Percentiles rank a stretch among this genome's conserved stretches.
Conservation (phyloP, 2,888 invertebrate genomes). For the Philopedon plagiatum region DNA sequence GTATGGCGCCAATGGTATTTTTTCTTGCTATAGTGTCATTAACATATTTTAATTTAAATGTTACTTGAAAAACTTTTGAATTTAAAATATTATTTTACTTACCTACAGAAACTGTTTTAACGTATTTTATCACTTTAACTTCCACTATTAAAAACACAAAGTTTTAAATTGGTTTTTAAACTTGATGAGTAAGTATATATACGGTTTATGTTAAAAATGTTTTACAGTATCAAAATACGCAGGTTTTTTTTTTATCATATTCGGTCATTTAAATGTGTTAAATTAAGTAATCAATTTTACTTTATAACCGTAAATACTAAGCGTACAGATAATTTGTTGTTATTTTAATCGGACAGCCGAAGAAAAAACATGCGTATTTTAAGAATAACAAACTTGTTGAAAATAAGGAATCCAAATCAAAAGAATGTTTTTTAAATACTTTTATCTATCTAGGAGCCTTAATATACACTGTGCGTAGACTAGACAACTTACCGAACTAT, state of each 20-base stretch:
- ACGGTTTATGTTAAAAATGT: not conserved
- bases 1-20: slow-evolving; percentile 3
- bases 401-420: slow-evolving; percentile 40
- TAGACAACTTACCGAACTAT: too few relatives aligned
- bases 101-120: not conserved
- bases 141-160: not conserved
- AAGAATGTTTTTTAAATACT: not conserved
- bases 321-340: too few relatives aligned
- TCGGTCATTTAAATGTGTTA: not conserved
- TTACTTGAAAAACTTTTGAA: not conserved
- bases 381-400: not conserved
- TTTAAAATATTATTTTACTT: not conserved
- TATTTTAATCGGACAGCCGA: not conserved
- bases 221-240: not conserved
- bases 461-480: too few relatives aligned
- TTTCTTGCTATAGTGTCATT: not conserved
- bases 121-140: not conserved
- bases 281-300: too few relatives aligned
- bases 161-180: not conserved
- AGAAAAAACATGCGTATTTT: slow-evolving; percentile 26
- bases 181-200: not conserved
- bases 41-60: not conserved
- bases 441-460: not conserved
- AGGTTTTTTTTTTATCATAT: not conserved
- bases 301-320: too few relatives aligned